Evolutionary conservation across 2,113 vertebrate genomes (phyloP).

Genomic region (Oryzias curvinotus): DNA sequence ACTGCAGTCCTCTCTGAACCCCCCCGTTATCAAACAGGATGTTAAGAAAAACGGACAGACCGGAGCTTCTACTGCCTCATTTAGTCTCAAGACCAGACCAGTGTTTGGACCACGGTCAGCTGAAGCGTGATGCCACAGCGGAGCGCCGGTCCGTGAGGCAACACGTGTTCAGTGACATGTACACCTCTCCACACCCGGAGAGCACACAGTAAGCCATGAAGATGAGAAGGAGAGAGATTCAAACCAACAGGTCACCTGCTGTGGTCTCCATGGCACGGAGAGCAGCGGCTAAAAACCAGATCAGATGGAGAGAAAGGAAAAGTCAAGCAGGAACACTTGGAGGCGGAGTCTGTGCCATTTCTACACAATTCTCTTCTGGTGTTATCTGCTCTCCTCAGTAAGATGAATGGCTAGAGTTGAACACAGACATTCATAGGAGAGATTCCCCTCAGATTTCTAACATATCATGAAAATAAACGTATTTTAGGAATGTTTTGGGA

Average conservation of each 20-base stretch:
- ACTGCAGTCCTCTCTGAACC: too few relatives aligned
- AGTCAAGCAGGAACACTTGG: slow-evolving; percentile 47
- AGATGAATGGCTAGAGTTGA: too few relatives aligned
- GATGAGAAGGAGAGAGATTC: slow-evolving; percentile 28
- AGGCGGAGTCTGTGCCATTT: slow-evolving; percentile 2
- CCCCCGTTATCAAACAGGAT: too few relatives aligned
- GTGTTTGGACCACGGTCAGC: not conserved
- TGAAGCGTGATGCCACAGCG: too few relatives aligned
- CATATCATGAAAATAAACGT: too few relatives aligned
- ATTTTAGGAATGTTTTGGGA: too few relatives aligned
- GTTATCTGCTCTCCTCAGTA: too few relatives aligned
- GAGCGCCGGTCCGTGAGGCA: not conserved
- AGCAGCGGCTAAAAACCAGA: slow-evolving; percentile 88
- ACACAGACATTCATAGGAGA: too few relatives aligned
- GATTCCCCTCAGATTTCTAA: too few relatives aligned
- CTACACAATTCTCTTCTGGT: not conserved
- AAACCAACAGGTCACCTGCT: slow-evolving; percentile 93
- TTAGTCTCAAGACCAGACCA: not conserved
- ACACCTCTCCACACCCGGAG: slow-evolving; percentile 61
- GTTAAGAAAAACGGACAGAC: slow-evolving; percentile 16
- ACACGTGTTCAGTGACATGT: slow-evolving; percentile 18
- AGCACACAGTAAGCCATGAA: slow-evolving; percentile 40
- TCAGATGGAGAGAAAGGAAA: slow-evolving; percentile 64
- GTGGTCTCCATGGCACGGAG: slow-evolving; percentile 94
- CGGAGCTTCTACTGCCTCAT: slow-evolving; percentile 38